Evolutionary conservation across 2,113 vertebrate species (phyloP).

Genomic region (Catharus minimus): DNA sequence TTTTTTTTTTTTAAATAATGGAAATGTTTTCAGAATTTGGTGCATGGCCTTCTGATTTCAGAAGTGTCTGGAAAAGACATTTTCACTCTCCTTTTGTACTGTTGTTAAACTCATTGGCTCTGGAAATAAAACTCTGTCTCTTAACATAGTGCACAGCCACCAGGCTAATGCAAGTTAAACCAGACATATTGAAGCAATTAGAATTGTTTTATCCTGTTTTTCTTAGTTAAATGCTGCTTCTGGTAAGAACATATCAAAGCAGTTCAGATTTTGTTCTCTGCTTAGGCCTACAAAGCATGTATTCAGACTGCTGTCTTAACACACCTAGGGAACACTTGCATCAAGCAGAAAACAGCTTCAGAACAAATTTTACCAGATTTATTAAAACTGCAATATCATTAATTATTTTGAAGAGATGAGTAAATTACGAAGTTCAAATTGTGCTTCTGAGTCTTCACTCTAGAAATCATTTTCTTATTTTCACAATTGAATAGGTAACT

Average conservation of each 20-base stretch:
- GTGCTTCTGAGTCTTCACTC: not conserved
- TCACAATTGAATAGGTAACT: constrained; percentile 82
- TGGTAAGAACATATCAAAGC: not conserved
- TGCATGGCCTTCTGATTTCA: not conserved
- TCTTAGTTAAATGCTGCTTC: not conserved
- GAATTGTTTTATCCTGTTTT: not conserved
- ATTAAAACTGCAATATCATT: not conserved
- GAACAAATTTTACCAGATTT: not conserved
- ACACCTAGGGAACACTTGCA: not conserved
- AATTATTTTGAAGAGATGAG: not conserved
- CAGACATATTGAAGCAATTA: not conserved
- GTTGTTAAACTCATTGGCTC: not conserved
- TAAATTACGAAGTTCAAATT: not conserved
- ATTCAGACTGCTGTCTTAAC: not conserved
- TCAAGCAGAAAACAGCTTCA: not conserved
- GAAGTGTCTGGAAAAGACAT: not conserved
- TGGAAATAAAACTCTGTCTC: not conserved
- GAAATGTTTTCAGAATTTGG: not conserved
- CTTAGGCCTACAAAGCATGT: not conserved
- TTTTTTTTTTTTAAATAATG: not conserved
- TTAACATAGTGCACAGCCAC: not conserved
- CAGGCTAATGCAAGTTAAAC: not conserved
- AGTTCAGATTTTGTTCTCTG: not conserved
- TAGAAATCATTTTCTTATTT: not conserved
- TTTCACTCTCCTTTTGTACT: not conserved